Base-by-base conservation (phyloP, 2,888 invertebrate genomes). In the Busseola fusca region DNA sequence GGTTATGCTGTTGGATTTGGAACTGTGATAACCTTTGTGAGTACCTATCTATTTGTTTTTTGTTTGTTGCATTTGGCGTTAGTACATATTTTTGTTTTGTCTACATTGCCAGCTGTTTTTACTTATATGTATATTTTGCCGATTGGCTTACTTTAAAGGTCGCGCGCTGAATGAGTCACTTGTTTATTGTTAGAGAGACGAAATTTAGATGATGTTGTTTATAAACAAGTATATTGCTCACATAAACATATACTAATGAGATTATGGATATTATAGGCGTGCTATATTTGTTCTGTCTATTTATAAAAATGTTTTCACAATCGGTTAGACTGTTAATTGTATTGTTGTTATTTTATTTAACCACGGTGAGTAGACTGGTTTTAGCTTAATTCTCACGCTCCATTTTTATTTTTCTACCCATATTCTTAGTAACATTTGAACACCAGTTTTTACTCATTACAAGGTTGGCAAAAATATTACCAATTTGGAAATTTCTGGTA, bases 1-100 rank as follows among this genome's bases (percentile, higher is more conserved):
- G 97, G 97, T 7, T 97, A 97, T 91, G 93, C 96, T 66, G 96
- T 97, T 48, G 96, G 97, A 62, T 88, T 97, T 34, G 97, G 97
- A 30, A 96, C 96, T 71, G 94, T 96, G 62, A 89, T 97, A 40
- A 96, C 96, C 63, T 97, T 97, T 89, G 97, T 97, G 91, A 97
- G 97, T 94, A 84, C n/a, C n/a, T n/a, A n/a, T n/a, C n/a, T n/a
- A n/a, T n/a, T 16, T 64, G 12, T 58, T 16, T n/a, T 5, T n/a
- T 27, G 2, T 45, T 50, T 48, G 10, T 62, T 42, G n/a, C n/a
- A 27, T 68, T 21, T 34, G 12, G 18, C 10, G 34, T 16, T 25
- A 21, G 1, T 25, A n/a, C n/a, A n/a, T n/a, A 48, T 25, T 2
- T n/a, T 78, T 71, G 48, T 64, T 64, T 52, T 57, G 60, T 72